Percentiles rank a stretch among this genome's conserved stretches.
These are phyloP conservation scores for Drosophila albomicans DNA, from an alignment of 1,140 invertebrate species.

Conservation along the genomic window DNA sequence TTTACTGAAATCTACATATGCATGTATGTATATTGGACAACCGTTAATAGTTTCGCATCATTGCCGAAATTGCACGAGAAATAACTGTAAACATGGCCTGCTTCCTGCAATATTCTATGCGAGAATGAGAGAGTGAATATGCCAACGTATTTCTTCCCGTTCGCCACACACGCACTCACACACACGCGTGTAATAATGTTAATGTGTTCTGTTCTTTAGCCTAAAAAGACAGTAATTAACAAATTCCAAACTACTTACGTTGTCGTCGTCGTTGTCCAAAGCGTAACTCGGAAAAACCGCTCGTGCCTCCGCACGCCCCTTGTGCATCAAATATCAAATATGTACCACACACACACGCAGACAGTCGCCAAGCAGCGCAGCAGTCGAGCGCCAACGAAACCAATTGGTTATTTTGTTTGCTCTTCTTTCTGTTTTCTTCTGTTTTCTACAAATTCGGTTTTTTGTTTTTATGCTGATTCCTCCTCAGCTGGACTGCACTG, in stretches of 20 bases:
- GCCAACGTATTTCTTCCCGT: slow-evolving; percentile 14
- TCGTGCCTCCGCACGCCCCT: slow-evolving; percentile 49
- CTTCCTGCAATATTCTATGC: slow-evolving; percentile 20
- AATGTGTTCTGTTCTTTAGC: slow-evolving; percentile 17
- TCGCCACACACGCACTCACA: slow-evolving; percentile 27
- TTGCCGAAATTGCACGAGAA: slow-evolving; percentile 32
- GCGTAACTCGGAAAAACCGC: slow-evolving; percentile 67
- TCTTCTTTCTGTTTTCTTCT: slow-evolving; percentile 28
- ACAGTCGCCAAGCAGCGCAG: slow-evolving; percentile 26
- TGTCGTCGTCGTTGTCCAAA: slow-evolving; percentile 79
- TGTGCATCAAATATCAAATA: slow-evolving; percentile 54
- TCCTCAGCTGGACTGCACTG: slow-evolving; percentile 35
- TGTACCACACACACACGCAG: slow-evolving; percentile 10
- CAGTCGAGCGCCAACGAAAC: slow-evolving; percentile 4
- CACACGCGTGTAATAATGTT: too few species aligned
- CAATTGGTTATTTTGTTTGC: slow-evolving; percentile 29
- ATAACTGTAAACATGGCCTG: slow-evolving; percentile 51
- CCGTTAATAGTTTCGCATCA: slow-evolving; percentile 16
- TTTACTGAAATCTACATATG: not conserved
- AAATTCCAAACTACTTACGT: slow-evolving; percentile 75
- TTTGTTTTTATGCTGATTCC: slow-evolving; percentile 37
- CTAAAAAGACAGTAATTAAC: slow-evolving; percentile 49
- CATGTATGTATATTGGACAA: slow-evolving; percentile 7
- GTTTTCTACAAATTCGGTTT: slow-evolving; percentile 38
- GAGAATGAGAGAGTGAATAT: slow-evolving; percentile 10